Conservation (phyloP, 2,888 invertebrate species). For the Neoaliturus tenellus region DNA sequence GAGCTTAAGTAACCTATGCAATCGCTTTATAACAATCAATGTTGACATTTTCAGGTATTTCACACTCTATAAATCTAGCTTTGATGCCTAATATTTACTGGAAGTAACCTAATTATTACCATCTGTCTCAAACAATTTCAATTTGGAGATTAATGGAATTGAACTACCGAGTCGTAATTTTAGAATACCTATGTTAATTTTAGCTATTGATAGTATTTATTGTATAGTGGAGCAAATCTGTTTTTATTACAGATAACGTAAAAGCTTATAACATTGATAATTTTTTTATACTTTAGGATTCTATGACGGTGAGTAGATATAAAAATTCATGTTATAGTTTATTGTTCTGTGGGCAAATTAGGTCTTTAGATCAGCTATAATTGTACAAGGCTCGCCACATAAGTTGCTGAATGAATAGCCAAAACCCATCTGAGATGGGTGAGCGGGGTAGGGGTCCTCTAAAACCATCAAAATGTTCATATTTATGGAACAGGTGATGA, state of each 20-base stretch:
- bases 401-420: too few relatives aligned
- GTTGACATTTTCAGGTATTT: neutral
- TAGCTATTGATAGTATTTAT: neutral
- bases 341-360: neutral
- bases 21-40: slow-evolving; percentile 38
- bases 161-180: neutral
- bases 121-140: too few relatives aligned
- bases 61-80: neutral
- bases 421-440: too few relatives aligned
- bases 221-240: neutral
- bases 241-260: neutral
- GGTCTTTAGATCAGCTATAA: neutral
- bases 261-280: neutral
- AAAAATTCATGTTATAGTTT: neutral
- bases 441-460: too few relatives aligned
- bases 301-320: neutral
- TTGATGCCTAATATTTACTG: too few relatives aligned
- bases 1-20: slow-evolving; percentile 36
- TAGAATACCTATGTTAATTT: neutral
- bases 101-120: too few relatives aligned
- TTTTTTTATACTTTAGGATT: neutral
- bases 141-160: slow-evolving; percentile 25
- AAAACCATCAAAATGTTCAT: too few relatives aligned
- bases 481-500: too few relatives aligned
- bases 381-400: too few relatives aligned